phyloP scores from a whole-genome alignment of 2,113 vertebrate species.

The Cygnus atratus region DNA sequence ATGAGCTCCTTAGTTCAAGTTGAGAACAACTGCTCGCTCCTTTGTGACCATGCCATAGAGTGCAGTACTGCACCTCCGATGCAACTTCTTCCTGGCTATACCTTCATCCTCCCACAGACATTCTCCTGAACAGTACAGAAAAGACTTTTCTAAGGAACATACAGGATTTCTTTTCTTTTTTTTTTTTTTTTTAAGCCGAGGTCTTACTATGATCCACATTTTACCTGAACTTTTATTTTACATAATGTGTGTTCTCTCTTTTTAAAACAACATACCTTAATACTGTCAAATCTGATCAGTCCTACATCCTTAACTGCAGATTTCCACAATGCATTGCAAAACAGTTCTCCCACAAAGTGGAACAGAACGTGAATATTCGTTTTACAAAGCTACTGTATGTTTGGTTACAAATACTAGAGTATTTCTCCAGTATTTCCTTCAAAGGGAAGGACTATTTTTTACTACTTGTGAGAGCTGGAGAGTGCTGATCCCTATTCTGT shows the following conservation, averaged over 20 bases:
- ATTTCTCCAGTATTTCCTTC: slow-evolving; percentile 31
- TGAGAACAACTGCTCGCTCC: not conserved
- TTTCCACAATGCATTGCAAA: not conserved
- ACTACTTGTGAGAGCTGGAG: slow-evolving; percentile 17
- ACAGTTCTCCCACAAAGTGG: not conserved
- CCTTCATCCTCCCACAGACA: not conserved
- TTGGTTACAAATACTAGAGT: slow-evolving; percentile 19
- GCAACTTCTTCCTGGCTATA: not conserved
- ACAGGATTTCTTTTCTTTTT: not conserved
- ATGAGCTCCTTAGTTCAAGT: not conserved
- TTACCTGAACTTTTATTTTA: not conserved
- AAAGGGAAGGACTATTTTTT: not conserved
- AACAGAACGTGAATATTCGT: not conserved
- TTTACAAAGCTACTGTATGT: not conserved
- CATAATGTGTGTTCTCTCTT: not conserved
- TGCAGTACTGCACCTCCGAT: not conserved
- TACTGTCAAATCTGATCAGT: not conserved
- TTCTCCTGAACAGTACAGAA: not conserved
- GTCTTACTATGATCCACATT: not conserved
- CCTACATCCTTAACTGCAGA: not conserved
- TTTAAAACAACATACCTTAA: not conserved
- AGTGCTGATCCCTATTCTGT: slow-evolving; percentile 42
- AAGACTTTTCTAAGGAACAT: not conserved
- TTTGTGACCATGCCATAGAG: not conserved
- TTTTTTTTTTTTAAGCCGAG: not conserved